Evolutionary conservation across 2,888 invertebrate species (phyloP).

Genomic region (Litoditis marina): DNA sequence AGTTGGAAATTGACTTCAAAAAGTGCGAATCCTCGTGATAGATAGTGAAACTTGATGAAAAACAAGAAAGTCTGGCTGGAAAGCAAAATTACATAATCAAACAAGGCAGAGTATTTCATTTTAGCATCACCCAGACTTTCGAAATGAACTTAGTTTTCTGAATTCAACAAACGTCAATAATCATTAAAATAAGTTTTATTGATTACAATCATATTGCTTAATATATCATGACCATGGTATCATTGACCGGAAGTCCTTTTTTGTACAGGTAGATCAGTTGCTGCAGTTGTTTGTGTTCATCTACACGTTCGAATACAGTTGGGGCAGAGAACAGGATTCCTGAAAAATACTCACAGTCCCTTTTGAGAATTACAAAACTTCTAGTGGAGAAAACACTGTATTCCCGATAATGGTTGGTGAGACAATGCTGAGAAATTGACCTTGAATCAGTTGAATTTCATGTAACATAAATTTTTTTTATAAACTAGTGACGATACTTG

Average conservation of each 20-base stretch:
- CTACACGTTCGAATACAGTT: conserved; percentile 63
- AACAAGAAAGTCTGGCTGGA: not conserved
- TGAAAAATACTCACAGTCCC: too few species aligned
- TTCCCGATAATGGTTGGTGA: conserved; percentile 55
- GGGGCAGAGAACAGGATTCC: conserved; percentile 64
- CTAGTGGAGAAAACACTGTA: conserved; percentile 54
- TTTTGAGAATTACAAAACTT: too few species aligned
- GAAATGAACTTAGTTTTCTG: too few species aligned
- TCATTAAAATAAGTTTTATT: too few species aligned
- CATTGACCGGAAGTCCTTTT: conserved; percentile 14
- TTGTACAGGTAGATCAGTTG: conserved; percentile 34
- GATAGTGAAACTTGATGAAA: not conserved
- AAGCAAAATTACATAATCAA: not conserved
- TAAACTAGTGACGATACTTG: not conserved
- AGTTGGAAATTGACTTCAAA: not conserved
- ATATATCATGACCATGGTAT: conserved; percentile 4
- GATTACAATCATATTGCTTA: too few species aligned
- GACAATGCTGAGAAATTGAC: too few species aligned
- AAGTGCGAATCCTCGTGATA: not conserved
- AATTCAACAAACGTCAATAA: too few species aligned
- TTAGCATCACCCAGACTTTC: too few species aligned
- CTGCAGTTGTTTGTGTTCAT: conserved; percentile 49
- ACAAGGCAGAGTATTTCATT: not conserved
- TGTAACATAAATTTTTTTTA: not conserved
- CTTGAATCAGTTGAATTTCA: not conserved